These are phyloP conservation scores for Albula goreensis DNA, from an alignment of 2,113 vertebrate genomes.

Conservation along the genomic window DNA sequence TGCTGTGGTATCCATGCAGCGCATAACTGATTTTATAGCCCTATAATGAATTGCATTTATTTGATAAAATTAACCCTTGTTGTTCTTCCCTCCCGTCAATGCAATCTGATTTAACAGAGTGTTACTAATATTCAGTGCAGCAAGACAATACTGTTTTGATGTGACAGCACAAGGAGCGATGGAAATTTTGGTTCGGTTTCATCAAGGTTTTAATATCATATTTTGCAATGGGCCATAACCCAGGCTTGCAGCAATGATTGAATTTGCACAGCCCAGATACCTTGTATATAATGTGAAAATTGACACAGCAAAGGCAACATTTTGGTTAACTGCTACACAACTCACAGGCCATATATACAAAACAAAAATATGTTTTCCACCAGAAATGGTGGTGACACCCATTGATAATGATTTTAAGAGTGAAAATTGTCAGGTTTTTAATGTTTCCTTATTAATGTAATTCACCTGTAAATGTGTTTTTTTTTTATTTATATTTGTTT, in stretches of 20 bases:
- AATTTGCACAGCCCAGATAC: conserved; percentile 55
- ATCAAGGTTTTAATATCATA: conserved; percentile 63
- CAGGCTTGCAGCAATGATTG: conserved; percentile 52
- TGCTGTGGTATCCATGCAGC: too few relatives aligned
- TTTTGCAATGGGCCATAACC: conserved; percentile 56
- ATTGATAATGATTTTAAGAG: neutral
- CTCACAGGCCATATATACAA: neutral
- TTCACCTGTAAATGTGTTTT: too few relatives aligned
- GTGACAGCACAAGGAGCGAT: conserved; percentile 37
- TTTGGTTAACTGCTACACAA: conserved; percentile 64
- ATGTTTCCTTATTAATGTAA: too few relatives aligned
- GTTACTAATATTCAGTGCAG: neutral
- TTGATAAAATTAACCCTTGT: neutral
- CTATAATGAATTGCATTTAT: neutral
- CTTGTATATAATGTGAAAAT: conserved; percentile 46
- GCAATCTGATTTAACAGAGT: neutral
- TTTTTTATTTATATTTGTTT: too few relatives aligned
- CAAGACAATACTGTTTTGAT: conserved; percentile 30
- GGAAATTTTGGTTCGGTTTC: conserved; percentile 52
- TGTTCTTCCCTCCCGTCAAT: neutral
- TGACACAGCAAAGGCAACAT: conserved; percentile 65
- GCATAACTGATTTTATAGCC: too few relatives aligned
- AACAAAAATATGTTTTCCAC: neutral
- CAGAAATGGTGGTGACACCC: neutral
- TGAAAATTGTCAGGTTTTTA: too few relatives aligned